Base-by-base conservation (phyloP, 30 jellyfish, hydroid and myxozoan species). In the Sanderia malayensis region DNA sequence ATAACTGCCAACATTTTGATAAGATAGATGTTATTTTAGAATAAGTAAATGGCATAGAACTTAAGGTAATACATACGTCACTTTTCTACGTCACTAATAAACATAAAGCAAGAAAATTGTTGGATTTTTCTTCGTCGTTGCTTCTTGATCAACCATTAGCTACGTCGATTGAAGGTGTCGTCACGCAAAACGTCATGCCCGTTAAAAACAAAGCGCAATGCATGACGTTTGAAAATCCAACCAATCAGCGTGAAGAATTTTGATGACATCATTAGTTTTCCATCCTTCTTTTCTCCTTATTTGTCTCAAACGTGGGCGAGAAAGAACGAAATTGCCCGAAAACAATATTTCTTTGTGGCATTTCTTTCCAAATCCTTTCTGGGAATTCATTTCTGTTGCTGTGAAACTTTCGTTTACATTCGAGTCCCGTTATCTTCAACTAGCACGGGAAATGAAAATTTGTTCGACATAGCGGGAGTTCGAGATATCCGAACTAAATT, bases 81-180 rank as follows among this genome's bases (percentile, higher is more conserved):
- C 94, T 71, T 62, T 71, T 82, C 93, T 82, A 82, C 94, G 94
- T 82, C 94, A 82, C 94, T 82, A 55, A 62, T 58, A 22, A 19
- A 19, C 64, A 78, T 44, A 30, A 53, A 67, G 78, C 59, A 30
- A 32, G 77, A 64, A 79, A 70, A 58, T 57, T 62, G 60, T 31
- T 62, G 34, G 27, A 37, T 58, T 47, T 23, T 57, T 78, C 69
- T 20, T 49, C 76, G 57, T 26, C 29, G 70, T 62, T 65, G 67
- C n/a, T 31, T 79, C 46, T 46, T 49, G 70, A 67, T 55, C 66
- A 11, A 49, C 64, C 64, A 49, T 49, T 24, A 49, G 74, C 89
- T 78, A 78, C 89, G 89, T 78, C 89, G 77, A 67, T n/a, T n/a
- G n/a, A n/a, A n/a, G 46, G 70, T 78, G 89, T 78, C 89, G 89